Evolutionary conservation across 92 coral and sea anemone species (phyloP).

Genomic region (Hydrozoanthus gracilis): DNA sequence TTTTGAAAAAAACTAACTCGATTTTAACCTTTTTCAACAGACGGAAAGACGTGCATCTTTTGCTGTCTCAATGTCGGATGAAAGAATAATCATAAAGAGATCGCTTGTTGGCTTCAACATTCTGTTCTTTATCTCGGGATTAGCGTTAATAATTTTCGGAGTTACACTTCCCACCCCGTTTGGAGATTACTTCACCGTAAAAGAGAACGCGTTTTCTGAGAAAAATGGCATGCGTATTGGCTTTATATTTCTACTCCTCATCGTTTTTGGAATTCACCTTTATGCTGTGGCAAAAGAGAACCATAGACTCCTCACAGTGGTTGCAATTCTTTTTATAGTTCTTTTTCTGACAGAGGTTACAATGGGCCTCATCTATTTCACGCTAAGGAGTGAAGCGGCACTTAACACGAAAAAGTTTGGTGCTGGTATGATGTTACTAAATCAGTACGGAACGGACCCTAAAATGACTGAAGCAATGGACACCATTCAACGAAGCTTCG

Average conservation of each 20-base stretch:
- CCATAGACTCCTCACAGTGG: slow-evolving; percentile 78
- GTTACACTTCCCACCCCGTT: slow-evolving; percentile 82
- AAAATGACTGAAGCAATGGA: slow-evolving; percentile 86
- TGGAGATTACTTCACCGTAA: slow-evolving; percentile 87
- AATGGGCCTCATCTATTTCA: slow-evolving; percentile 74
- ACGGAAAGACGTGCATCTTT: slow-evolving; percentile 14
- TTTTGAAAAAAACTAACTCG: no score
- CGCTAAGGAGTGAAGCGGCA: slow-evolving; percentile 78
- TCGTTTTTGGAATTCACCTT: slow-evolving; percentile 65
- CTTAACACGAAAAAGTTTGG: slow-evolving; percentile 66
- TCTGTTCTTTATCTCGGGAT: slow-evolving; percentile 77
- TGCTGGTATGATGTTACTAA: slow-evolving; percentile 80
- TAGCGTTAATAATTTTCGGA: slow-evolving; percentile 83
- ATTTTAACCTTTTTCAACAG: background rate
- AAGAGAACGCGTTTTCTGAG: slow-evolving; percentile 70
- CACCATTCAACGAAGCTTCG: slow-evolving; percentile 80
- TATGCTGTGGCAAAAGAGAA: slow-evolving; percentile 81
- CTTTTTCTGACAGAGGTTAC: slow-evolving; percentile 77
- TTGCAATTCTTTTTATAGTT: slow-evolving; percentile 74
- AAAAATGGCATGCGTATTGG: slow-evolving; percentile 81
- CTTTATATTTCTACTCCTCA: slow-evolving; percentile 69
- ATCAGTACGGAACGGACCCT: slow-evolving; percentile 77
- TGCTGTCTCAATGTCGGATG: slow-evolving; percentile 50
- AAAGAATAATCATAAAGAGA: slow-evolving; percentile 70
- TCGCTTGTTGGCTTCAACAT: slow-evolving; percentile 73